These are phyloP conservation scores for Hirundo rustica DNA, from an alignment of 2,797 vertebrate species.

Conservation along the genomic window DNA sequence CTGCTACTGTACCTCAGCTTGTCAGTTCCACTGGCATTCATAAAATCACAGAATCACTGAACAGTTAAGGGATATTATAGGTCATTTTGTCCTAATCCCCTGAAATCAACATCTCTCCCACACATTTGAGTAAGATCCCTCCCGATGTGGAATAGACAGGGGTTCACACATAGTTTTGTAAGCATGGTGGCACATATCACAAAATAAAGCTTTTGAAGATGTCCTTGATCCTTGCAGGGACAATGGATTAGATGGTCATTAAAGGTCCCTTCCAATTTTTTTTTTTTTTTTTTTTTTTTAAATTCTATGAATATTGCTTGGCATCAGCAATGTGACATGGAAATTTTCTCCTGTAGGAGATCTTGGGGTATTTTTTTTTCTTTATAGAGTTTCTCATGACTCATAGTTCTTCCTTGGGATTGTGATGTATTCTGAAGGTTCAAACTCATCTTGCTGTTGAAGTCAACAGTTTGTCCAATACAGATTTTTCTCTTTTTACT, in stretches of 20 bases:
- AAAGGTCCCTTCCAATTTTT: background rate
- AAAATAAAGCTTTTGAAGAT: background rate
- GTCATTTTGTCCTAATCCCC: background rate
- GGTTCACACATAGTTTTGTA: background rate
- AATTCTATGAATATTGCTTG: background rate
- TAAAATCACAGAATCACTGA: background rate
- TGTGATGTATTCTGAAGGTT: background rate
- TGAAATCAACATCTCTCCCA: background rate
- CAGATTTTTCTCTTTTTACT: background rate
- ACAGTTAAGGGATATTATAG: background rate
- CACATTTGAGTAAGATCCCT: accelerated
- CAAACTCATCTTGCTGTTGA: background rate
- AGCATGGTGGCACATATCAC: background rate
- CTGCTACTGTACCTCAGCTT: background rate
- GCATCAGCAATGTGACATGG: background rate
- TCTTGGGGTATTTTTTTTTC: background rate
- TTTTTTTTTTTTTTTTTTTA: accelerated
- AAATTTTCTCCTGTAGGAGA: background rate
- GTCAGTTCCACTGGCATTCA: background rate
- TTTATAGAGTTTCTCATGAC: background rate
- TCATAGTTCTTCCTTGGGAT: background rate
- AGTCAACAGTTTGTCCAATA: background rate
- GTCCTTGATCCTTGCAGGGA: background rate
- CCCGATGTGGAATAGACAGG: too few species aligned
- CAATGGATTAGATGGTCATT: background rate